Percentiles rank a stretch among this genome's conserved stretches.
These are phyloP conservation scores for Pollachius pollachius DNA, from an alignment of 2,113 vertebrate species.

Conservation along the genomic window DNA sequence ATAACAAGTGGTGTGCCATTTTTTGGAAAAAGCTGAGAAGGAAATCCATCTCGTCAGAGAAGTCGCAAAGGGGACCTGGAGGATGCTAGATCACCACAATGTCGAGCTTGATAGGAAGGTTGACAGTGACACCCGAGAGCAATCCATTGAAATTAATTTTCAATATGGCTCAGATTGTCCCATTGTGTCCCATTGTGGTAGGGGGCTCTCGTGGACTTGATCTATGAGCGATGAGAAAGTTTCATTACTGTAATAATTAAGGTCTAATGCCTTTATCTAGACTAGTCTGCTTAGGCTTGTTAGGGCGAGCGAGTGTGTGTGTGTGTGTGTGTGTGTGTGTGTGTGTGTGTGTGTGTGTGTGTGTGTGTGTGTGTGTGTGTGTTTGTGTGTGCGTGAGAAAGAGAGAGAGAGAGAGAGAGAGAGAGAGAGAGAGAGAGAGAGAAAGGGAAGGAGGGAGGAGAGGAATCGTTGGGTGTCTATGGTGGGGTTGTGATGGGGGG, in stretches of 20 bases:
- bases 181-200: constrained; percentile 22
- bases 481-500: no score
- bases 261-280: constrained; percentile 56
- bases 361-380: constrained; percentile 19
- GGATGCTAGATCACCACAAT: no score
- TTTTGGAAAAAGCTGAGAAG: no score
- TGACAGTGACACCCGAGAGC: constrained; percentile 6
- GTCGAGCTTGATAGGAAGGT: no score
- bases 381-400: no score
- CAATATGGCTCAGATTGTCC: constrained; percentile 50
- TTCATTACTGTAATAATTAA: constrained; percentile 52
- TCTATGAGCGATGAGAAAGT: constrained; percentile 50
- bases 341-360: not conserved
- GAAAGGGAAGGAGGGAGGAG: no score
- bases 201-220: constrained; percentile 44
- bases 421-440: no score
- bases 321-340: not conserved
- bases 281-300: constrained; percentile 41
- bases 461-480: no score
- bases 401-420: no score
- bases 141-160: constrained; percentile 65
- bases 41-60: no score
- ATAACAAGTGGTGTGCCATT: no score
- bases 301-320: constrained; percentile 8
- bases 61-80: no score